Base-by-base conservation (phyloP, 2,888 invertebrate genomes). In the Morpho deidamia region DNA sequence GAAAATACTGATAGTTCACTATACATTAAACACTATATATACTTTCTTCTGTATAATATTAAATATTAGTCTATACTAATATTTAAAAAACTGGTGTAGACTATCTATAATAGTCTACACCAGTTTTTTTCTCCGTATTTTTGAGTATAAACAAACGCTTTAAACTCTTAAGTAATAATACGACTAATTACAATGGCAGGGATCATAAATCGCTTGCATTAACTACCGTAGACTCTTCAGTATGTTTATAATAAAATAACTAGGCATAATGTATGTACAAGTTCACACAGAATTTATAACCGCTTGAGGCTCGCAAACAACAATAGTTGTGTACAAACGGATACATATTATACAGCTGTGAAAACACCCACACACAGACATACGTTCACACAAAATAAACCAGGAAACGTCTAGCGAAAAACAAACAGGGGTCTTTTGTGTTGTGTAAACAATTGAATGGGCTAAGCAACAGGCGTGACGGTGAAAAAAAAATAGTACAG, bases 391-490 rank as follows among this genome's bases (percentile, higher is more conserved):
- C 86, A 86, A 86, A 88, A 88, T 83, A 87, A 86, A 88, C 89
- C 89, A 89, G 89, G 88, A 89, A 89, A 89, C 86, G 89, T 88
- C 88, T 89, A 89, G 89, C 87, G 86, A 86, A 89, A 88, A 89
- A 87, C 88, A 89, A 89, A 89, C 89, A 89, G 80, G 88, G 89
- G 88, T 85, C 88, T 88, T 86, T 89, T 89, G 86, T 87, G 74
- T 85, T 88, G 84, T 83, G 86, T 89, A 88, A 89, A 89, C 89
- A 89, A 89, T 87, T 76, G 82, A 72, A 79, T 74, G 74, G 75
- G 71, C 77, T 83, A 49, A 51, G 89, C 88, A 87, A 88, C 88
- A 88, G 86, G 87, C 88, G 75, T 86, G 88, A 85, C 86, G 83
- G 64, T 65, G 67, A 72, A 78, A 81, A 83, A 82, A 73, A 64